A percentile compares a stretch with the other conserved stretches of the same genome.
These are phyloP conservation scores for Drosophila emarginata DNA, from an alignment of 2,888 invertebrate species.

Conservation along the genomic window DNA sequence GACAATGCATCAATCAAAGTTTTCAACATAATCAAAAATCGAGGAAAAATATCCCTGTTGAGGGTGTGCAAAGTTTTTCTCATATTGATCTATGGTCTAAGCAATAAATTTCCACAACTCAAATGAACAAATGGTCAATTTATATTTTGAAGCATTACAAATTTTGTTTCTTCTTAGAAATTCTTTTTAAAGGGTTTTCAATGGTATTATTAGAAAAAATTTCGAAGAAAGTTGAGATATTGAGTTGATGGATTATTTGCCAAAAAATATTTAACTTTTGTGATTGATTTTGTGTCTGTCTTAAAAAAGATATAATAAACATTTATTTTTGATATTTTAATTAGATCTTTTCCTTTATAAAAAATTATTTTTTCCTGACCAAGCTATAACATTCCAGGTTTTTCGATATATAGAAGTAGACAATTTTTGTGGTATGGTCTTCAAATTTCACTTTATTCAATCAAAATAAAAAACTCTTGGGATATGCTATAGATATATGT, in stretches of 20 bases:
- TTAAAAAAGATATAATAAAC: no score
- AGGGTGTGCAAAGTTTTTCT: neutral
- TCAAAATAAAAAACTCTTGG: neutral
- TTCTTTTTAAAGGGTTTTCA: no score
- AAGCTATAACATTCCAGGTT: no score
- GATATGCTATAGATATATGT: neutral
- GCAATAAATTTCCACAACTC: neutral
- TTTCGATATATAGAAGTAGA: neutral
- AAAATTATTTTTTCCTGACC: no score
- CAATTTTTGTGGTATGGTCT: neutral
- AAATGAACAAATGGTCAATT: neutral
- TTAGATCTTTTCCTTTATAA: no score
- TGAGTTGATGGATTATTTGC: no score
- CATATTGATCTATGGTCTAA: neutral
- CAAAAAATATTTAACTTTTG: no score
- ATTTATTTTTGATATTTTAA: no score
- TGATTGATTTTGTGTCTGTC: no score
- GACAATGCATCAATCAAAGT: conserved; percentile 51
- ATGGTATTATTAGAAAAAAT: no score
- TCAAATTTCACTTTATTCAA: neutral
- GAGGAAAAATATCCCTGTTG: neutral
- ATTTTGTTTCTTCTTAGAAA: neutral
- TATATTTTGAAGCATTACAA: neutral
- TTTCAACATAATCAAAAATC: conserved; percentile 40
- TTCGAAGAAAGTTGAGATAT: no score